Evolutionary conservation across 2,888 invertebrate species (phyloP).

Genomic region (Willowsia nigromaculata): DNA sequence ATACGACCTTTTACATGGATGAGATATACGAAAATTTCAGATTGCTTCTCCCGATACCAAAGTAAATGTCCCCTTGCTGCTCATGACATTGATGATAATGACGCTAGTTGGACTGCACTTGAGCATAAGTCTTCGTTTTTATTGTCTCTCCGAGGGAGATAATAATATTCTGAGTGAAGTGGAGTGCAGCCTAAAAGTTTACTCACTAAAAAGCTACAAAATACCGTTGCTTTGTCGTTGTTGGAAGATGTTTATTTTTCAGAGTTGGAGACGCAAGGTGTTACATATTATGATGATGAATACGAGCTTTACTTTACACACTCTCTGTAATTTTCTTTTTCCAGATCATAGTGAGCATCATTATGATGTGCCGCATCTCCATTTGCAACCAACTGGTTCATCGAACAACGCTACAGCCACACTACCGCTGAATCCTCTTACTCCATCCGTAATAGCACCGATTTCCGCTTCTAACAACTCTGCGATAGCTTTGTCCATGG

Average conservation of each 20-base stretch:
- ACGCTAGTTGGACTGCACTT: conserved; percentile 50
- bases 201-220: no score
- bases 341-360: conserved; percentile 88
- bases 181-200: neutral
- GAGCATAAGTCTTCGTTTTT: conserved; percentile 29
- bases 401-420: conserved; percentile 82
- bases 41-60: conserved; percentile 39
- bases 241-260: neutral
- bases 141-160: conserved; percentile 34
- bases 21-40: conserved; percentile 16
- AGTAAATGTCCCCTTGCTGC: conserved; percentile 47
- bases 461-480: conserved; percentile 62
- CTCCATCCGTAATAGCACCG: conserved; percentile 65
- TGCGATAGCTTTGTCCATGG: conserved; percentile 31
- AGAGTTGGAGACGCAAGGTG: conserved; percentile 31
- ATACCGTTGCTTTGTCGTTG: neutral
- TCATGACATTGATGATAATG: conserved; percentile 59
- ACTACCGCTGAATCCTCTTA: conserved; percentile 75
- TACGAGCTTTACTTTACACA: conserved; percentile 6
- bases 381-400: conserved; percentile 82
- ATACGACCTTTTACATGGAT: neutral
- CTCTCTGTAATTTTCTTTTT: conserved; percentile 43
- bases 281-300: conserved; percentile 39
- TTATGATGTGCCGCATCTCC: conserved; percentile 90
- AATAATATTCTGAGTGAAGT: neutral